Base-by-base conservation (phyloP, 2,113 vertebrate genomes). In the Megaptera novaeangliae region DNA sequence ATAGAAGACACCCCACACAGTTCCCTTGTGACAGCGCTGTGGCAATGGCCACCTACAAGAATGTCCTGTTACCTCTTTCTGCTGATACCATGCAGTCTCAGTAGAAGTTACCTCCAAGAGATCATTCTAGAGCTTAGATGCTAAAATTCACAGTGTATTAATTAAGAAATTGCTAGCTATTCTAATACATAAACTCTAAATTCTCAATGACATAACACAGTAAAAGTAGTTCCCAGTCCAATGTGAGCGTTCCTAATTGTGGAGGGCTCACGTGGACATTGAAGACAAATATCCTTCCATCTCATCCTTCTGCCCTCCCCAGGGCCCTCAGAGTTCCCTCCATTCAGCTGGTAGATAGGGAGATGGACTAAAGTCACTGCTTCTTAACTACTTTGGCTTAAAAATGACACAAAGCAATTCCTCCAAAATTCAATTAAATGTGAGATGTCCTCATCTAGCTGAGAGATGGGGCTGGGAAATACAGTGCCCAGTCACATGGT, bases 1-100 rank as follows among this genome's bases (percentile, higher is more conserved):
- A 78, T 44, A 78, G 55, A 97, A 96, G 75, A 94, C 49, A 77
- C 25, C n/a, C 57, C 84, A 10, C 95, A 87, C 63, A 87, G 34
- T 83, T 92, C 7, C 41, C 39, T 75, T 82, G 27, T 71, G 63
- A 85, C 52, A 61, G 11, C 63, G 3, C n/a, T 89, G 61, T 46
- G 15, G 49, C 21, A 84, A 89, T 14, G 11, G n/a, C 91, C 25
- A 91, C 46, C 52, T 66, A 71, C 44, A 66, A 95, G 46, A 93
- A 95, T 75, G 61, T 81, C 20, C 13, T 81, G 34, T 75, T 68
- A 74, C 69, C n/a, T 72, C 31, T 90, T 64, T 80, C 59, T 77
- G 55, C 27, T 72, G 59, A 87, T 66, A 61, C 3, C 39, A 80
- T 46, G 63, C 49, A 91, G 31, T 94, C 18, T 87, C 80, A 88